A percentile compares a stretch with the other conserved stretches of the same genome.
Conservation (phyloP, 2,888 invertebrate genomes). For the Serripes groenlandicus region DNA sequence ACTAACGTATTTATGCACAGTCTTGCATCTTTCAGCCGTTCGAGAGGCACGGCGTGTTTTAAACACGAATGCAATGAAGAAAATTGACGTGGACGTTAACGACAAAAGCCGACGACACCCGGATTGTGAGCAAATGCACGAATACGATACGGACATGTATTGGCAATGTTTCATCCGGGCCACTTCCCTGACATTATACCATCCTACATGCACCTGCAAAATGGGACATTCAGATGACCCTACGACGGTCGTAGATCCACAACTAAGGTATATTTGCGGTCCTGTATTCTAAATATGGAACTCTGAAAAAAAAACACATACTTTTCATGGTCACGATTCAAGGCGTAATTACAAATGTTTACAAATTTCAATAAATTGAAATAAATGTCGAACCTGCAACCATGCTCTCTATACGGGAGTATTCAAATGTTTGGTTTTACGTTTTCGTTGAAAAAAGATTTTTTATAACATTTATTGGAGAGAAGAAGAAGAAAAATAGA, state of each 20-base stretch:
- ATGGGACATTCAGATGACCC: conserved; percentile 88
- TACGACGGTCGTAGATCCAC: conserved; percentile 90
- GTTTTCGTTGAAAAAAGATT: too few relatives aligned
- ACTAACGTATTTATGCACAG: too few relatives aligned
- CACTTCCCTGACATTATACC: conserved; percentile 89
- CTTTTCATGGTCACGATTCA: too few relatives aligned
- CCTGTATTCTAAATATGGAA: too few relatives aligned
- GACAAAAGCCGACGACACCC: conserved; percentile 57
- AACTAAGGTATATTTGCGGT: conserved; percentile 81
- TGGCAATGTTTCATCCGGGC: conserved; percentile 78
- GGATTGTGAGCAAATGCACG: conserved; percentile 74
- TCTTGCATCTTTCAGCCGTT: conserved; percentile 55
- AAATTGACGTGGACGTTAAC: conserved; percentile 64
- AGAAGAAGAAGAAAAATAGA: too few relatives aligned
- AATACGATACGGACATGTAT: conserved; percentile 71
- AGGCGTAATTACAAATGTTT: too few relatives aligned
- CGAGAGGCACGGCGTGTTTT: conserved; percentile 63
- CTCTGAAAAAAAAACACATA: too few relatives aligned
- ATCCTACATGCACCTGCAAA: conserved; percentile 92
- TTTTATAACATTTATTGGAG: too few relatives aligned
- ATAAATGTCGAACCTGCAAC: too few relatives aligned
- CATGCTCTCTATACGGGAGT: too few relatives aligned
- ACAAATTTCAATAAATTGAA: too few relatives aligned
- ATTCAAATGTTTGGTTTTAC: too few relatives aligned
- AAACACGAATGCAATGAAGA: conserved; percentile 69